Evolutionary conservation across 1,140 invertebrate genomes (phyloP), one percentile per base, ranked within the genome.

Genomic region (Drosophila lacertosa): DNA sequence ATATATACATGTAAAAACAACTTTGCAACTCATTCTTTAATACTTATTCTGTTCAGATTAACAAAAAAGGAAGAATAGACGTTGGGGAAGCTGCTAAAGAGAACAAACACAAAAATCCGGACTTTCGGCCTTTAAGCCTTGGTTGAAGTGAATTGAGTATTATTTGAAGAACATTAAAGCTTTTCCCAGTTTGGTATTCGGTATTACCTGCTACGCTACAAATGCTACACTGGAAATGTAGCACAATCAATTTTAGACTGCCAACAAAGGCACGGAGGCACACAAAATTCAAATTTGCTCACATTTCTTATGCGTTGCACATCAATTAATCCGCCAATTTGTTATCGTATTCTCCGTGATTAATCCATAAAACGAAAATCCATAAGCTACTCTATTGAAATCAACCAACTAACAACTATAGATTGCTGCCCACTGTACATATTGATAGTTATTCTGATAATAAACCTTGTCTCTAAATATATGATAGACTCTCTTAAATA

Each of bases 361-460:
- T 32, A n/a, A 24, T 48, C 66, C 71, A 74, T 77, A 77, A 86
- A 86, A 86, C 68, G 81, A 86, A 86, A 77, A 81, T 80, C 81
- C 65, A 63, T 57, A 77, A 86, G 74, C n/a, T n/a, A n/a, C n/a
- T n/a, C n/a, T n/a, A n/a, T n/a, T n/a, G n/a, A n/a, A n/a, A n/a
- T n/a, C n/a, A n/a, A n/a, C n/a, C n/a, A n/a, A n/a, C n/a, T n/a
- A n/a, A n/a, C n/a, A n/a, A n/a, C n/a, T n/a, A n/a, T n/a, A n/a
- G n/a, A n/a, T n/a, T n/a, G n/a, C n/a, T n/a, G n/a, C n/a, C n/a
- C n/a, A n/a, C n/a, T n/a, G n/a, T n/a, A n/a, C n/a, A n/a, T n/a
- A n/a, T n/a, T n/a, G n/a, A n/a, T n/a, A n/a, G n/a, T n/a, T n/a
- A n/a, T n/a, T n/a, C n/a, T n/a, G n/a, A n/a, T n/a, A n/a, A n/a